Conservation (phyloP, 2,797 vertebrate genomes). For the Cyclura pinguis region DNA sequence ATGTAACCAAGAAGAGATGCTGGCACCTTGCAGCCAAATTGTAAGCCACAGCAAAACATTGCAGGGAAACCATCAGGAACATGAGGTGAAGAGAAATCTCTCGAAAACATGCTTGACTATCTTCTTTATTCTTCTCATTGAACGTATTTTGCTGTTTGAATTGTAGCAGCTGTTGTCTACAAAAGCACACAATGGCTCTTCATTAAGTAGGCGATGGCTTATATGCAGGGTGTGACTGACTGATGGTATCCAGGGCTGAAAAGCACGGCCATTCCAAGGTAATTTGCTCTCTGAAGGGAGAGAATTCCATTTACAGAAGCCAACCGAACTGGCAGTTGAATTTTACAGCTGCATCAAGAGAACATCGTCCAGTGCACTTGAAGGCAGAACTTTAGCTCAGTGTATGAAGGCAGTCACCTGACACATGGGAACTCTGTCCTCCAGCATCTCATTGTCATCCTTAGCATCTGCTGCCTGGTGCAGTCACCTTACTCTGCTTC, state of each 20-base stretch:
- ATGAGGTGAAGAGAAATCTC: neutral
- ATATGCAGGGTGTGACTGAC: neutral
- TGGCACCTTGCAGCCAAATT: conserved; percentile 45
- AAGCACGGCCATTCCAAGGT: neutral
- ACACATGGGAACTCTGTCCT: neutral
- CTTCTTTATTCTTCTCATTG: neutral
- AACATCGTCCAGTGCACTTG: neutral
- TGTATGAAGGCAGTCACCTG: neutral
- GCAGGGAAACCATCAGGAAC: neutral
- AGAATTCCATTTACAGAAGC: neutral
- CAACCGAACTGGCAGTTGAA: neutral
- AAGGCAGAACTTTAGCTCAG: neutral
- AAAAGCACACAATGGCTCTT: neutral
- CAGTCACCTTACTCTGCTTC: too few species aligned
- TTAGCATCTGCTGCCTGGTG: neutral
- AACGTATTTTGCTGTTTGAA: neutral
- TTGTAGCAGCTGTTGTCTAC: neutral
- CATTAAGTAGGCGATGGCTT: neutral
- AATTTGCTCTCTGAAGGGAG: neutral
- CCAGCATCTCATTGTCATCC: neutral
- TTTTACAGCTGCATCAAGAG: neutral
- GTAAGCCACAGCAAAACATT: conserved; percentile 46
- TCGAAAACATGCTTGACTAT: neutral
- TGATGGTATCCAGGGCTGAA: neutral
- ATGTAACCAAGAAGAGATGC: conserved; percentile 65